Base-by-base conservation (phyloP, 2,888 invertebrate species). In the Drosophila sordidula region DNA sequence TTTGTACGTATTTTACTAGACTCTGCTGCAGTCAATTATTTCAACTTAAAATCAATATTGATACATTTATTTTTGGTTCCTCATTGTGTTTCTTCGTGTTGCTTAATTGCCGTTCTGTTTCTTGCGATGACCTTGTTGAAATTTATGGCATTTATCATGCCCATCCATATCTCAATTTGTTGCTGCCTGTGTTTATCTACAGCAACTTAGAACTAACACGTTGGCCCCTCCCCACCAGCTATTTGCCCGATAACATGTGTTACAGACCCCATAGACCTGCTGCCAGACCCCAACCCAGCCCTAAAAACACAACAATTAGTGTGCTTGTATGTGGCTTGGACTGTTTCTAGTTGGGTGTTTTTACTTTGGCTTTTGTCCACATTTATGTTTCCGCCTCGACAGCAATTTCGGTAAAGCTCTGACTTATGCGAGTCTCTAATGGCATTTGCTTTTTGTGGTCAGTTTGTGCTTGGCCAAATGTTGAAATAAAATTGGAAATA, bases 41-140 rank as follows among this genome's bases (percentile, higher is more conserved):
- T 38, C 12, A 38, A 46, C 34, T 58, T 5, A 49, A 87, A 72
- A 70, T 36, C 72, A 82, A 82, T 85, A 82, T 81, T 75, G 58
- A 61, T 36, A 11, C 42, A 39, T 14, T 64, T 36, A 63, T 65
- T 61, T 41, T 51, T 62, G 18, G 42, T 42, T 57, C 67, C 44
- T 25, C 6, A 44, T 6, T 50, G 51, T 67, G 34, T 51, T 81
- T 80, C 73, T 65, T 77, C 26, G 70, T 64, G 64, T 64, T 78
- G 36, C 70, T 58, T 71, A 82, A 87, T 82, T 72, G 85, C 55
- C 78, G 42, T 67, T 63, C 54, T 51, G 47, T 61, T 78, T 61
- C 65, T 29, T 71, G 59, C 44, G 64, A 80, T 87, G 82, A 82
- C 82, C 82, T 82, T 82, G 81, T 72, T 54, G 39, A 81, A 82